Base-by-base conservation (phyloP, 2,888 invertebrate genomes). In the Melanostoma scalare region DNA sequence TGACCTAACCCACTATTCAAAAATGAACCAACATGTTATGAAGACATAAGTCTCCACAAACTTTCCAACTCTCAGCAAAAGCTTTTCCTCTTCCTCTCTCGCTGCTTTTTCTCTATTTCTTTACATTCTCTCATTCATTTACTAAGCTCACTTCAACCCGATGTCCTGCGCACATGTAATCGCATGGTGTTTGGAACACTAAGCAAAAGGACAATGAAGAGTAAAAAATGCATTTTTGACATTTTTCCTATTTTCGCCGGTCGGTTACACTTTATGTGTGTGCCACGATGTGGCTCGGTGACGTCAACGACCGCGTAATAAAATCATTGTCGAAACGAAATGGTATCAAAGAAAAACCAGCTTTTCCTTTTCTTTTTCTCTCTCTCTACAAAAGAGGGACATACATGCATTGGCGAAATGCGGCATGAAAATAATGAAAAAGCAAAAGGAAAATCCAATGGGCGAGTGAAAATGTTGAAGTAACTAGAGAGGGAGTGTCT, bases 251-350 rank as follows among this genome's bases (percentile, higher is more conserved):
- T 46, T 77, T 82, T 82, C 82, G 79, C 84, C 84, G 84, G 84
- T 84, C 84, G 84, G 79, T 84, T 84, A 71, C 60, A 84, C 55
- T 76, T 40, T 33, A 8, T 42, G 52, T 48, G 71, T 56, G 74
- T 30, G 58, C 48, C 36, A 71, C 52, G 60, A 58, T 75, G 35
- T 74, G 63, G 50, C 42, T 74, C 50, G 38, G 74, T 84, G 84
- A 84, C 84, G 84, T 84, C 79, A 84, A 84, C 84, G 84, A 84
- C 84, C 79, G 79, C 79, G 79, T 84, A 79, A 79, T 79, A 71
- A 58, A 79, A 78, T 84, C 44, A 63, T 63, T 31, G 38, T 48
- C 36, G 6, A 31, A 8, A 9, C 44, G 36, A 46, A 4, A 38
- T 31, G 48, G 44, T 10, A 46, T 36, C 3, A 46, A 30, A 48